Base-by-base conservation (phyloP, 2,113 vertebrate genomes). In the Delphinus delphis region DNA sequence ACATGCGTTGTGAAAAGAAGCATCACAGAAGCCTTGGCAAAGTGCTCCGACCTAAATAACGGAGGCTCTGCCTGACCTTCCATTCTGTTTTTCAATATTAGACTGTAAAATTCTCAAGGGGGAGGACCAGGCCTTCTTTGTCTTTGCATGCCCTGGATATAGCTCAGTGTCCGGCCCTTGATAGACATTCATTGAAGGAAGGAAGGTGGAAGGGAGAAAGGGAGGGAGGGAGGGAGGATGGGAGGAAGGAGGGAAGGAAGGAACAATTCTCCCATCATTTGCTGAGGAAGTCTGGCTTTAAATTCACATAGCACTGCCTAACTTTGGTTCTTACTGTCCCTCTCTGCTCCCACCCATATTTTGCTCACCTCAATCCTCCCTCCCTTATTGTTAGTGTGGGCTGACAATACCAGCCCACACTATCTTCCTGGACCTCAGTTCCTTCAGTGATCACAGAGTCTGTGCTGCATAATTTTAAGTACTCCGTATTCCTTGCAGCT, bases 381-480 rank as follows among this genome's bases (percentile, higher is more conserved):
- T 89, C 47, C 23, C 71, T 58, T 58, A 58, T 58, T 58, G 55
- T 58, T 21, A 58, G 18, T 58, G 55, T 58, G 55, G 55, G 55
- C 55, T 88, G 65, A 41, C 50, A 50, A n/a, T 81, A 58, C 8
- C 81, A 90, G 81, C 92, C 65, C 81, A 93, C 68, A 63, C 55
- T 55, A 0, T 68, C n/a, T 94, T 85, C 82, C 81, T 73, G 73
- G 88, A 95, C 81, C 88, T 68, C 9, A 31, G 71, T 91, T 79
- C 76, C 93, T 41, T 53, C 93, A 55, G 55, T 3, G n/a, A 94
- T 87, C 83, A 85, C 67, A 89, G 71, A 77, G n/a, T 73, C 86
- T 83, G 31, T 62, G 71, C 86, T 95, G 70, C 20, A 26, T 63
- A 85, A 77, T 81, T 85, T 85, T 71, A 85, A 92, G 55, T 71